phyloP scores from a whole-genome alignment of 1,140 invertebrate species.

The Trichogramma pretiosum region DNA sequence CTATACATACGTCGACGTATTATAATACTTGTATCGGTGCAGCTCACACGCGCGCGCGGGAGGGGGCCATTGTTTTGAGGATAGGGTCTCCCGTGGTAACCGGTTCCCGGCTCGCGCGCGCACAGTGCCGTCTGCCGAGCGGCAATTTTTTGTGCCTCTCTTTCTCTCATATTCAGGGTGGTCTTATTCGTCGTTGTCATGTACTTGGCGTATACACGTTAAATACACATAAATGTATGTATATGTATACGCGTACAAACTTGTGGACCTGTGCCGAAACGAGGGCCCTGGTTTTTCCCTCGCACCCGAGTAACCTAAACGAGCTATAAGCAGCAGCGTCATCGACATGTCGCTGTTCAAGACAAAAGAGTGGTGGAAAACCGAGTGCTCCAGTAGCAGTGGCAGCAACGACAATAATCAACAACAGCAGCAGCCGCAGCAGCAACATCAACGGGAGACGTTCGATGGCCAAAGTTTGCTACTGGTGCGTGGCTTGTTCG shows the following conservation, averaged over 20 bases:
- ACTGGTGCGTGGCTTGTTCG: neutral
- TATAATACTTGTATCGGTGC: too few species aligned
- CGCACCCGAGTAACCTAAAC: too few species aligned
- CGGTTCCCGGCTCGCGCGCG: constrained; percentile 3
- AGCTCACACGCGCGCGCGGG: neutral
- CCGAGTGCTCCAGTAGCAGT: constrained; percentile 54
- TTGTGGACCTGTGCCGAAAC: too few species aligned
- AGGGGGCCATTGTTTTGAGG: constrained; percentile 15
- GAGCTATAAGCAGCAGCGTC: neutral
- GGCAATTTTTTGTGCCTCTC: too few species aligned
- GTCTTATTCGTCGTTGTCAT: too few species aligned
- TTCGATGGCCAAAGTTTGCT: constrained; percentile 55
- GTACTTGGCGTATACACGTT: too few species aligned
- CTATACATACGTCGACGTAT: too few species aligned
- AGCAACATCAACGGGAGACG: constrained; percentile 50
- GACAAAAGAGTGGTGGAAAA: constrained; percentile 67
- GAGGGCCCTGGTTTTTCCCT: too few species aligned
- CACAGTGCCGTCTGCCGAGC: too few species aligned
- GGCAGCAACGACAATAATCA: too few species aligned
- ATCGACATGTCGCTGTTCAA: constrained; percentile 70
- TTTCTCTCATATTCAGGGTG: too few species aligned
- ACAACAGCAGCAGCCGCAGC: too few species aligned
- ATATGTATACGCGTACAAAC: neutral
- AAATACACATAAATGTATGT: neutral
- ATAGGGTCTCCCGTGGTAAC: constrained; percentile 14